phyloP scores from a whole-genome alignment of 1,140 invertebrate genomes.

The Pseudomyrmex concolor region DNA sequence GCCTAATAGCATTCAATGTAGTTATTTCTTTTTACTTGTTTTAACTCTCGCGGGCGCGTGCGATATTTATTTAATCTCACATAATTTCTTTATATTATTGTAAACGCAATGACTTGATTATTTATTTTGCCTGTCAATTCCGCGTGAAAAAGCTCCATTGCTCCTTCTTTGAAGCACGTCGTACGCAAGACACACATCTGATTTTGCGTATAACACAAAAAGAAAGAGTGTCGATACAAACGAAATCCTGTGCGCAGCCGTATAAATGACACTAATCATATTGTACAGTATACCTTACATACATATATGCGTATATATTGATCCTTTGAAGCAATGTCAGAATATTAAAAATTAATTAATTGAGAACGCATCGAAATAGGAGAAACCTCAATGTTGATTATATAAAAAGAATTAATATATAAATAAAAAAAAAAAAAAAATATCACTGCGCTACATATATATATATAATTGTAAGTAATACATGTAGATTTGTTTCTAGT shows the following conservation, averaged over 20 bases:
- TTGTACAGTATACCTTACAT: conserved; percentile 78
- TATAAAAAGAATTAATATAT: conserved; percentile 35
- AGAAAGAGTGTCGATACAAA: conserved; percentile 5
- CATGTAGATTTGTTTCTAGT: conserved; percentile 32
- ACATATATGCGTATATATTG: conserved; percentile 63
- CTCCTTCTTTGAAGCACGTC: conserved; percentile 26
- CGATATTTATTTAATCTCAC: neutral
- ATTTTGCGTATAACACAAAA: conserved; percentile 18
- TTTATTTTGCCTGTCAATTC: neutral
- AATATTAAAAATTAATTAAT: conserved; percentile 27
- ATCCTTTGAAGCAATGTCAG: conserved; percentile 65
- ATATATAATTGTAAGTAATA: conserved; percentile 45
- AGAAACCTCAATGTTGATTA: conserved; percentile 5
- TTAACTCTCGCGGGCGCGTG: neutral
- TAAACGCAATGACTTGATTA: neutral
- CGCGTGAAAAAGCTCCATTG: neutral
- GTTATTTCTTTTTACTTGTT: conserved; percentile 18
- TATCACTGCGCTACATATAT: conserved; percentile 17
- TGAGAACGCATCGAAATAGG: conserved; percentile 15
- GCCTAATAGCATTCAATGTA: conserved; percentile 27
- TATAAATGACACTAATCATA: conserved; percentile 77
- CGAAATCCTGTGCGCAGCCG: conserved; percentile 1
- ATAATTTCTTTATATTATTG: neutral
- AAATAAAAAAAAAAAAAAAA: too few species aligned
- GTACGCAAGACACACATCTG: neutral